phyloP scores from a whole-genome alignment of 2,113 vertebrate species.

The Bubo bubo region DNA sequence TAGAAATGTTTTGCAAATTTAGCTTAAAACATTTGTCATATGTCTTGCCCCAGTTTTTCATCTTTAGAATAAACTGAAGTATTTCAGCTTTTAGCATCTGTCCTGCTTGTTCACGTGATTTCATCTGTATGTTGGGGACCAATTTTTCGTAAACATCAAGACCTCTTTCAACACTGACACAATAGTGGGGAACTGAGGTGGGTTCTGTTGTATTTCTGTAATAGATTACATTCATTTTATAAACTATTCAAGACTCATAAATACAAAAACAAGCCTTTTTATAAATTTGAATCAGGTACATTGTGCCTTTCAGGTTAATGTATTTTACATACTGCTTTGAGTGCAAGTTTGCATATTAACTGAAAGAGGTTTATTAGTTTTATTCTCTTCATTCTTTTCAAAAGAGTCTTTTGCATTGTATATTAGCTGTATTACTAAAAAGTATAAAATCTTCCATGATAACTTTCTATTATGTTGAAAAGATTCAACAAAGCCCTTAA shows the following conservation, averaged over 20 bases:
- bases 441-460: neutral
- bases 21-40: neutral
- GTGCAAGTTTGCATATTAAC: neutral
- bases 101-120: neutral
- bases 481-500: neutral
- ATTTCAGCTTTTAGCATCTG: neutral
- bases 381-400: neutral
- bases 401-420: neutral
- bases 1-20: neutral
- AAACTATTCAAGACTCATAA: neutral
- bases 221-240: neutral
- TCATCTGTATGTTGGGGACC: neutral
- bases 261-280: neutral
- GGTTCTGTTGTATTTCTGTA: neutral
- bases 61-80: neutral
- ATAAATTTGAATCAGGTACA: neutral
- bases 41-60: neutral
- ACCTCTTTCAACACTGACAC: neutral
- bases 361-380: conserved; percentile 2
- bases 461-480: neutral
- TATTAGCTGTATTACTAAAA: neutral
- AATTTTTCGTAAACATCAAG: neutral
- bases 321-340: neutral
- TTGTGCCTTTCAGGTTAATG: conserved; percentile 1
- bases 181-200: neutral